A percentile compares a stretch with the other conserved stretches of the same genome.
phyloP scores from a whole-genome alignment of 2,113 vertebrate genomes.

The Hassar affinis region DNA sequence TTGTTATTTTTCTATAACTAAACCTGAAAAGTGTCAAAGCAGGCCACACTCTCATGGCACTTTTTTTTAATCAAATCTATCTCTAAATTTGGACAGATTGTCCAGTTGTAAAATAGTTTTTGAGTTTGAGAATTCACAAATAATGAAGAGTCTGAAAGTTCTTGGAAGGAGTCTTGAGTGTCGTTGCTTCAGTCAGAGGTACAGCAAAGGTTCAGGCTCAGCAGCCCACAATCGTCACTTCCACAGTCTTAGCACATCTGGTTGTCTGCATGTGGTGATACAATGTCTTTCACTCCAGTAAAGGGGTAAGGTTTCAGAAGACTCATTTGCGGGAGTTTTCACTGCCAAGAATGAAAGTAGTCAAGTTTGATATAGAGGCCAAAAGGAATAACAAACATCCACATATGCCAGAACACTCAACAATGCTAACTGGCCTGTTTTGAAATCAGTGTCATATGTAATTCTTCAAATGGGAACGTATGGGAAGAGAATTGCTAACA shows the following conservation, averaged over 20 bases:
- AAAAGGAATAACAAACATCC: conserved; percentile 65
- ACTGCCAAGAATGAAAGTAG: conserved; percentile 65
- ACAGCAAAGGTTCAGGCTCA: conserved; percentile 13
- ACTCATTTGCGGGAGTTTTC: conserved; percentile 57
- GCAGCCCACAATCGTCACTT: conserved; percentile 40
- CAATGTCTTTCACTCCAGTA: conserved; percentile 58
- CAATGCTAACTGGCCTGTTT: conserved; percentile 65
- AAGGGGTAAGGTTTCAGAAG: conserved; percentile 61
- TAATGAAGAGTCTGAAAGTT: neutral
- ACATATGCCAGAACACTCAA: conserved; percentile 59
- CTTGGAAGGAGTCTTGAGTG: neutral
- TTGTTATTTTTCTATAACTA: too few relatives aligned
- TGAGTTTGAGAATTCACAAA: conserved; percentile 6
- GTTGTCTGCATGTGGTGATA: conserved; percentile 57
- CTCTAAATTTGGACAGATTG: neutral
- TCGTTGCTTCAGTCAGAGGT: neutral
- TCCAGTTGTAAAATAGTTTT: neutral
- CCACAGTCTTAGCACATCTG: conserved; percentile 55
- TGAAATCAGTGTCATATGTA: conserved; percentile 60
- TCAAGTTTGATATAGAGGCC: conserved; percentile 59
- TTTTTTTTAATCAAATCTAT: too few relatives aligned
- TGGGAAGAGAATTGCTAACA: conserved; percentile 42
- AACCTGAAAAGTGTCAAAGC: too few relatives aligned
- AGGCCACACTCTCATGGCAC: too few relatives aligned
- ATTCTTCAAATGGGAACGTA: conserved; percentile 46